These are phyloP conservation scores for Xerus inauris DNA, from an alignment of 2,113 vertebrate genomes.

Conservation along the genomic window DNA sequence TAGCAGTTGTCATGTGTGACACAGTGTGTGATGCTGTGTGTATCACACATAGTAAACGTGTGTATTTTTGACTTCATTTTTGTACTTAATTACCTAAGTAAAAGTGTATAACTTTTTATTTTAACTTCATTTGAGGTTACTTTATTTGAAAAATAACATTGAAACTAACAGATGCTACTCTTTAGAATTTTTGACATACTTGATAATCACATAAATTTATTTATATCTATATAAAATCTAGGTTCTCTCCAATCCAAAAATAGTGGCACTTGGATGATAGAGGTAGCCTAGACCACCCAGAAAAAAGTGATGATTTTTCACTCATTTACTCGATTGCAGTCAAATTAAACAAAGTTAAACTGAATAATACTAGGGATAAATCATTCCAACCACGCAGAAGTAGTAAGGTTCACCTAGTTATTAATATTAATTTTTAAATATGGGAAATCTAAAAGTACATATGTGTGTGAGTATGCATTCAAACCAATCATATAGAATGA, in stretches of 20 bases:
- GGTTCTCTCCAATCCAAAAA: not conserved
- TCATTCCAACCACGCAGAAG: not conserved
- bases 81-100: not conserved
- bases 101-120: not conserved
- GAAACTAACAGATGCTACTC: not conserved
- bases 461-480: not conserved
- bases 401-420: not conserved
- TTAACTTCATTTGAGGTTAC: not conserved
- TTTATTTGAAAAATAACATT: not conserved
- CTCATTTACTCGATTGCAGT: not conserved
- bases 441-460: not conserved
- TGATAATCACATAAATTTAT: conserved; percentile 27
- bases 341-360: not conserved
- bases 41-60: no score
- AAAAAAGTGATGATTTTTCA: conserved; percentile 24
- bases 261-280: not conserved
- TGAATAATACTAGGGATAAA: not conserved
- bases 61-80: not conserved
- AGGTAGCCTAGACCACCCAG: not conserved
- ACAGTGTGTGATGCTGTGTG: no score
- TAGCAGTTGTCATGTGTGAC: not conserved
- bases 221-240: not conserved
- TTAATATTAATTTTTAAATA: conserved; percentile 13
- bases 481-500: not conserved
- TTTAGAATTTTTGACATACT: not conserved